These are phyloP conservation scores for Dermochelys coriacea DNA, from an alignment of 2,797 vertebrate genomes.

Conservation along the genomic window DNA sequence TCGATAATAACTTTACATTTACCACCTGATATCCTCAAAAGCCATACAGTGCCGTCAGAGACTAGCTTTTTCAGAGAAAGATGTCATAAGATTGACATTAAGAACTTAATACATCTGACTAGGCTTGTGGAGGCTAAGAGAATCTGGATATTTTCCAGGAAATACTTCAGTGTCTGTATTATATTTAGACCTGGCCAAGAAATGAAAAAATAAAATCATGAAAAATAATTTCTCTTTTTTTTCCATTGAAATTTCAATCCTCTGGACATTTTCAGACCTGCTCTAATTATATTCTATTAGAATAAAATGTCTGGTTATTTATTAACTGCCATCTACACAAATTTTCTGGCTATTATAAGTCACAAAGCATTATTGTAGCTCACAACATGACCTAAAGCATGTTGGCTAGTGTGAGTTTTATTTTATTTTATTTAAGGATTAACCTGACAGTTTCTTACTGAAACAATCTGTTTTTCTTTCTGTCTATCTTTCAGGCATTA, in stretches of 20 bases:
- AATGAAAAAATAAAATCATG: accelerated
- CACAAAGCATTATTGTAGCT: neutral
- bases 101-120: neutral
- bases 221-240: neutral
- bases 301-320: neutral
- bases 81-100: slow-evolving; percentile 24
- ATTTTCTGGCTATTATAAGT: neutral
- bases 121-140: slow-evolving; percentile 30
- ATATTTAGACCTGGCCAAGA: neutral
- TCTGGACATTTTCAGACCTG: neutral
- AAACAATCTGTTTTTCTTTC: neutral
- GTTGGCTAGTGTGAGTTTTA: accelerated
- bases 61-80: slow-evolving; percentile 20
- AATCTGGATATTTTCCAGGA: slow-evolving; percentile 14
- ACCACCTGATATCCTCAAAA: slow-evolving; percentile 45
- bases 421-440: neutral
- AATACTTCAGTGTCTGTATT: neutral
- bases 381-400: neutral
- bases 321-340: neutral
- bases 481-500: neutral
- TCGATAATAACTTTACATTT: slow-evolving; percentile 63
- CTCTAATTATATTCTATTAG: neutral
- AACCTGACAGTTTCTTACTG: neutral
- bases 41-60: neutral
- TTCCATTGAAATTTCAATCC: neutral